Percentiles rank a stretch among this genome's conserved stretches.
Evolutionary conservation across 2,888 invertebrate genomes (phyloP).

Genomic region (Vandiemenella viatica): DNA sequence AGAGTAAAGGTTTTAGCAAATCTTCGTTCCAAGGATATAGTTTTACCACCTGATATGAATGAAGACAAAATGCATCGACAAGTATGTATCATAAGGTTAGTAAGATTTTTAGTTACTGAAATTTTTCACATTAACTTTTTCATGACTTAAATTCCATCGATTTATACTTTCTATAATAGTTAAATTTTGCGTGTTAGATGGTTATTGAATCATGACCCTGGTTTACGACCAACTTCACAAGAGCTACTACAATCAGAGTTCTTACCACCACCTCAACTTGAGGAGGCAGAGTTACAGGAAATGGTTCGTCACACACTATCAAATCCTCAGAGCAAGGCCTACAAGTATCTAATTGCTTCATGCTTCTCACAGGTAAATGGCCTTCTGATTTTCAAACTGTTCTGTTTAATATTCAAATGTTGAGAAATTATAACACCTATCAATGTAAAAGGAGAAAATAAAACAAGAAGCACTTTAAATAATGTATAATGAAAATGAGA

Average conservation of each 20-base stretch:
- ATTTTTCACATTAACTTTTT: too few relatives aligned
- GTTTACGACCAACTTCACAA: slow-evolving; percentile 66
- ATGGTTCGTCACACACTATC: slow-evolving; percentile 65
- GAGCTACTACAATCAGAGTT: slow-evolving; percentile 69
- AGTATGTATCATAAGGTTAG: slow-evolving; percentile 38
- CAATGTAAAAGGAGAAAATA: too few relatives aligned
- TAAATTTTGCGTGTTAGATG: slow-evolving; percentile 31
- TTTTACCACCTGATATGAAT: slow-evolving; percentile 53
- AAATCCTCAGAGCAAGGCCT: slow-evolving; percentile 64
- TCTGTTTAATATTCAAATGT: too few relatives aligned
- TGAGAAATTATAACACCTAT: too few relatives aligned
- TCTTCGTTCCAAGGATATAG: slow-evolving; percentile 50
- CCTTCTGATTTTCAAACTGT: too few relatives aligned
- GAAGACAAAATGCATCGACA: slow-evolving; percentile 40
- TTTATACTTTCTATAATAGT: too few relatives aligned
- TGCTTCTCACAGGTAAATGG: slow-evolving; percentile 36
- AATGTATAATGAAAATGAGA: too few relatives aligned
- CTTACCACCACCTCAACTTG: slow-evolving; percentile 72
- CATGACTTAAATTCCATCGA: too few relatives aligned
- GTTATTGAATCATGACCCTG: slow-evolving; percentile 75
- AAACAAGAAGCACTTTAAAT: too few relatives aligned
- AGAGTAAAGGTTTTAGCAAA: slow-evolving; percentile 59
- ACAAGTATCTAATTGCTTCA: slow-evolving; percentile 49
- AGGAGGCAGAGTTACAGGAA: slow-evolving; percentile 71
- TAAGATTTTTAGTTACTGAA: too few relatives aligned